Percentiles rank a stretch among this genome's conserved stretches.
Conservation (phyloP, 2,113 vertebrate species). For the Cariama cristata region DNA sequence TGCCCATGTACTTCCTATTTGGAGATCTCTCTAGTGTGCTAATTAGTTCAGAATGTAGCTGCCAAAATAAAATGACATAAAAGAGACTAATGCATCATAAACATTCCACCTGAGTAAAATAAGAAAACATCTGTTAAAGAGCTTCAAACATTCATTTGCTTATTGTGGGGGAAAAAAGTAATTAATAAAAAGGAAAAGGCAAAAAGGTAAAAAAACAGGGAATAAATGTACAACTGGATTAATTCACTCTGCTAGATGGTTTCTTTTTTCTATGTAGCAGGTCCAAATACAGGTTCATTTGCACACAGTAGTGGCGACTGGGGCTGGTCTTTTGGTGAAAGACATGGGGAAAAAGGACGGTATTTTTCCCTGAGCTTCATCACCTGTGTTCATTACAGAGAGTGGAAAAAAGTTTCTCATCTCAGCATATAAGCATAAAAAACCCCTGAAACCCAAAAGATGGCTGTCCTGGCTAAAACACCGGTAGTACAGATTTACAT, state of each 20-base stretch:
- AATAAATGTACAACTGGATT: background rate
- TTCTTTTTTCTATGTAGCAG: background rate
- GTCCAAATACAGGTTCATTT: background rate
- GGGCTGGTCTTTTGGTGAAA: background rate
- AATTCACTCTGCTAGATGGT: background rate
- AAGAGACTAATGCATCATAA: slow-evolving; percentile 25
- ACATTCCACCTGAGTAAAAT: slow-evolving; percentile 36
- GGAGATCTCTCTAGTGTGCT: slow-evolving; percentile 31
- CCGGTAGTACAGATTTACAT: background rate
- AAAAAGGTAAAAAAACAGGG: background rate
- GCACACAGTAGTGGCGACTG: accelerated
- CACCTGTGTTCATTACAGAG: accelerated
- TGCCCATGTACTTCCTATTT: background rate
- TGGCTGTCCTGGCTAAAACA: background rate
- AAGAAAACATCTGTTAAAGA: slow-evolving; percentile 39
- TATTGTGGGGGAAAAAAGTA: background rate
- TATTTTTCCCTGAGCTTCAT: background rate
- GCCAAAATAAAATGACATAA: slow-evolving; percentile 10
- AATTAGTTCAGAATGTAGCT: slow-evolving; percentile 37
- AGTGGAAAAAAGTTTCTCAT: background rate
- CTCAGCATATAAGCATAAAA: background rate
- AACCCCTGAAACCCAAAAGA: accelerated
- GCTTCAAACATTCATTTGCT: background rate
- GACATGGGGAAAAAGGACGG: background rate
- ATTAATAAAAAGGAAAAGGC: background rate